Evolutionary conservation across 2,113 vertebrate species (phyloP).

Genomic region (Thryonomys swinderianus): DNA sequence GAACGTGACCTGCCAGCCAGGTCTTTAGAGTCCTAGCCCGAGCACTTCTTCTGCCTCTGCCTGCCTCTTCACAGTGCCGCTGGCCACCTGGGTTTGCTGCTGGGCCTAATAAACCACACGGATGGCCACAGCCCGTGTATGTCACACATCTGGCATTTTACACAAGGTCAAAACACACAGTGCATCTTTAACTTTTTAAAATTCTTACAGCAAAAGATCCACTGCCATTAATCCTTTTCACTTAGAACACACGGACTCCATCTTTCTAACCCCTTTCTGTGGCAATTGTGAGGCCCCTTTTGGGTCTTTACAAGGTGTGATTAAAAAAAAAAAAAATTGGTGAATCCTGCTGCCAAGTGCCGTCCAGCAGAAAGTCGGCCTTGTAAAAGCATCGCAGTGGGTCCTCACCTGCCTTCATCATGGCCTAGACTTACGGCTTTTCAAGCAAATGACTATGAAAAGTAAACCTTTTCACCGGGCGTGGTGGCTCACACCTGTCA

Average conservation of each 20-base stretch:
- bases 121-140: neutral
- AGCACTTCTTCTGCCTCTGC: neutral
- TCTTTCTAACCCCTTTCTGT: neutral
- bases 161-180: neutral
- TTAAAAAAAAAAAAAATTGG: neutral
- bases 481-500: too few species aligned
- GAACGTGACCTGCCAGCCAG: neutral
- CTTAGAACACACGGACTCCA: neutral
- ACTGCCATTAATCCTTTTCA: neutral
- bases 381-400: neutral
- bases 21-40: neutral
- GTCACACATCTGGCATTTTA: neutral
- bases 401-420: too few species aligned
- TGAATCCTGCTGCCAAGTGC: neutral
- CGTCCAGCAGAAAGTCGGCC: neutral
- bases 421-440: neutral
- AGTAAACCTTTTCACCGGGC: too few species aligned
- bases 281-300: neutral
- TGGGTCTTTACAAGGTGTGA: neutral
- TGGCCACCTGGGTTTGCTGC: neutral
- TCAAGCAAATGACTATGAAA: neutral
- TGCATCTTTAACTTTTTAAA: neutral
- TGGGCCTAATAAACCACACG: neutral
- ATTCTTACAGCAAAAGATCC: neutral
- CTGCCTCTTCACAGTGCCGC: neutral